Evolutionary conservation across 1,140 invertebrate species (phyloP).

Genomic region (Heliconius nattereri): DNA sequence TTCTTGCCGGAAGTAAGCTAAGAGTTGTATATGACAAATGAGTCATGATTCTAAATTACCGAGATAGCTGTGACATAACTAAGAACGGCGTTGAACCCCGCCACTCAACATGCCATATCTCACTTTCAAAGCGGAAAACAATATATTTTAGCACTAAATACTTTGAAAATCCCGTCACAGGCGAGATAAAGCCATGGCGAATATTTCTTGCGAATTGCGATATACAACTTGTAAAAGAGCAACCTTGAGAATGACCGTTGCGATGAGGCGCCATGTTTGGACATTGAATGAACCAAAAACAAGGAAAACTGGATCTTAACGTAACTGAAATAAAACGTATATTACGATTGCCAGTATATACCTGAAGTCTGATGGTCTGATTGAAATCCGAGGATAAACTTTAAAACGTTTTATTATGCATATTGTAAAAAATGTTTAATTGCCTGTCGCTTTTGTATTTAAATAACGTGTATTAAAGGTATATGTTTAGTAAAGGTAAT

Average conservation of each 20-base stretch:
- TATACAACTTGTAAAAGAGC: slow-evolving; percentile 24
- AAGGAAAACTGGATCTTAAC: not conserved
- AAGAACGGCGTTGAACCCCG: no score
- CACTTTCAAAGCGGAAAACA: no score
- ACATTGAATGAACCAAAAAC: not conserved
- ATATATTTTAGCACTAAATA: no score
- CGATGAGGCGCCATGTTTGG: slow-evolving; percentile 29
- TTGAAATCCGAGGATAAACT: slow-evolving; percentile 3
- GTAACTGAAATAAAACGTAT: not conserved
- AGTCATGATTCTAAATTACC: no score
- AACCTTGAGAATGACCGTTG: slow-evolving; percentile 35
- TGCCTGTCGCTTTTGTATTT: not conserved
- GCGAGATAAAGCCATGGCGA: not conserved
- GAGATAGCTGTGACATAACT: no score
- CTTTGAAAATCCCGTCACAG: no score
- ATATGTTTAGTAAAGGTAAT: not conserved
- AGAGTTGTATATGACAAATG: no score
- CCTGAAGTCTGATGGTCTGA: slow-evolving; percentile 9
- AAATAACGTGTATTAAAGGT: not conserved
- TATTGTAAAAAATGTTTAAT: slow-evolving; percentile 4
- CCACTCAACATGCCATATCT: no score
- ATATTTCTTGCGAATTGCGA: slow-evolving; percentile 4
- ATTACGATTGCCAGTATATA: not conserved
- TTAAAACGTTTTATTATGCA: not conserved
- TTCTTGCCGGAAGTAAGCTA: no score